Evolutionary conservation across 2,888 invertebrate species (phyloP), one percentile per base, ranked within the genome.

Genomic region (Chironomus tentans): DNA sequence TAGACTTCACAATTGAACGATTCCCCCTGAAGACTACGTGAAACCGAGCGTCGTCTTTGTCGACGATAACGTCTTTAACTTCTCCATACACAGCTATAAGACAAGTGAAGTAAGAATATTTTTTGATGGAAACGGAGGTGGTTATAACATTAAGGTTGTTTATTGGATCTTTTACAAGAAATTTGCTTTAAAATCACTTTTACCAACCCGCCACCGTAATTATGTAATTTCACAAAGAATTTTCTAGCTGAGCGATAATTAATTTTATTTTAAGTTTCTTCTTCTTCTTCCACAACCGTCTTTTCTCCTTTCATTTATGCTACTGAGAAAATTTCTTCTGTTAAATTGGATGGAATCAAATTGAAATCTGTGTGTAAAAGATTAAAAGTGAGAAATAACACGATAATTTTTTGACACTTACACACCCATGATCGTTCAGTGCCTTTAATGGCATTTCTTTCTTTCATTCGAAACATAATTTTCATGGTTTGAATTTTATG

Each of bases 181-280:
- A 71, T 50, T 71, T 71, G 28, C 71, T 71, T 61, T 50, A 24
- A 24, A 15, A 18, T 62, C 62, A 22, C 21, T 15, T 62, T 62
- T 62, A 21, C 47, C 15, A 47, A n/a, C 28, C 13, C 21, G 13
- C 22, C 12, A 15, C 22, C 13, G 22, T 71, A 56, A 71, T 71
- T 71, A 71, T 56, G 71, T 50, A 71, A 46, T 71, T 71, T 22
- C 4, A 21, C 71, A 24, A 71, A 48, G 71, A 71, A 71, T 50
- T 71, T 56, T 56, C 56, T 21, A 24, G 56, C 50, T 70, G 70
- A 71, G 13, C 47, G 71, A 71, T 71, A 71, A 71, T 71, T 71
- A 71, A 71, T 71, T 71, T 70, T 71, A 56, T 61, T 71, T 71
- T 71, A 13, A 28, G 48, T 70, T 21, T 38, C 48, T 69, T 70